Percentiles rank a stretch among this genome's conserved stretches.
Conservation (phyloP, 2,888 invertebrate species). For the Folsomia manolachei region DNA sequence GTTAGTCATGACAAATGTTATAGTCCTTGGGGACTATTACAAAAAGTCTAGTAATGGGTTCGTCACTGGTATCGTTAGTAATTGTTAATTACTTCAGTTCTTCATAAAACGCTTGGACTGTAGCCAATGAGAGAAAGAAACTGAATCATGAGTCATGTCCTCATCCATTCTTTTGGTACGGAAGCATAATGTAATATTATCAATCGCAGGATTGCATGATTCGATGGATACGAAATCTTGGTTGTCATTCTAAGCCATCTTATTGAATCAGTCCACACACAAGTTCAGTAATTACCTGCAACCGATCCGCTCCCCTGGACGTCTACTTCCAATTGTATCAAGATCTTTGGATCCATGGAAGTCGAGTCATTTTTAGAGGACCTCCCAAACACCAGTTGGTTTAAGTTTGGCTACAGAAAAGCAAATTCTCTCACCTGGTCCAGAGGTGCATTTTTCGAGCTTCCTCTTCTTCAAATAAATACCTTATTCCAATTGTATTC, state of each 20-base stretch:
- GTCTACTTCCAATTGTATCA: constrained; percentile 2
- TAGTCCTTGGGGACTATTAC: no score
- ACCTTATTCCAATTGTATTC: not conserved
- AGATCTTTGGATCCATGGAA: not conserved
- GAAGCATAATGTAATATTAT: not conserved
- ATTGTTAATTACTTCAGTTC: no score
- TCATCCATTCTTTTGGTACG: not conserved
- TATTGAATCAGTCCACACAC: constrained; percentile 13
- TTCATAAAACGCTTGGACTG: no score
- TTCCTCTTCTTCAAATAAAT: not conserved
- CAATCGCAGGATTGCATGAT: not conserved
- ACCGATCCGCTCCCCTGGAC: constrained; percentile 10
- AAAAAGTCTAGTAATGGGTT: no score
- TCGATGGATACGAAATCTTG: not conserved
- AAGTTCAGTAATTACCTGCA: constrained; percentile 2
- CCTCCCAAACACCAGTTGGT: not conserved
- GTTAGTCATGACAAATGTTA: no score
- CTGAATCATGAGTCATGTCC: not conserved
- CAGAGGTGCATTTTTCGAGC: not conserved
- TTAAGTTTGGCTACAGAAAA: no score
- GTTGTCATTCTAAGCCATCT: not conserved
- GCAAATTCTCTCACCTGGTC: constrained; percentile 2
- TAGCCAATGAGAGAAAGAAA: no score
- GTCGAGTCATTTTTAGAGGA: not conserved
- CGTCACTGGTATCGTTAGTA: no score